Conservation (phyloP, 2,888 invertebrate genomes). For the Deilephila elpenor region DNA sequence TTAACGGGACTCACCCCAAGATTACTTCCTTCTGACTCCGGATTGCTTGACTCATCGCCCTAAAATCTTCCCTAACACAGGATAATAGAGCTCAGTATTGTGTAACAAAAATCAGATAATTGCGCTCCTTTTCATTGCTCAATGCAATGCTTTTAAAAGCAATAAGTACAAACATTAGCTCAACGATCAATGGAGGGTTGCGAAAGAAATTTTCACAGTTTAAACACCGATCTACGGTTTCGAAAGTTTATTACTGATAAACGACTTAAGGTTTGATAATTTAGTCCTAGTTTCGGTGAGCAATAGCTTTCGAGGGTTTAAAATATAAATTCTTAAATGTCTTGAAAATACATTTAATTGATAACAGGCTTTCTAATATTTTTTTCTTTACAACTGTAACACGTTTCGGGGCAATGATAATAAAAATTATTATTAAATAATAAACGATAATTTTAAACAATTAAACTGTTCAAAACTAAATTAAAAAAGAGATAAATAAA, state of each 20-base stretch:
- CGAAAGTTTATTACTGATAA: background rate
- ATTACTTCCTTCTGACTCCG: conserved; percentile 50
- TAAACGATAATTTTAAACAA: too few species aligned
- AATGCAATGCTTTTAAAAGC: conserved; percentile 31
- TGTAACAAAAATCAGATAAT: conserved; percentile 1
- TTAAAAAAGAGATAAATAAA: too few species aligned
- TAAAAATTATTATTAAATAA: too few species aligned
- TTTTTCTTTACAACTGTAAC: too few species aligned
- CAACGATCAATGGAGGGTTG: conserved; percentile 22
- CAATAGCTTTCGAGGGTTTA: too few species aligned
- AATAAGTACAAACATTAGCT: conserved; percentile 26
- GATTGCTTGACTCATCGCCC: background rate
- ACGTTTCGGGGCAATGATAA: too few species aligned
- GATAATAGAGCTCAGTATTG: conserved; percentile 34
- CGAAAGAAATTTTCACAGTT: conserved; percentile 21
- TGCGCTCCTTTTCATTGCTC: conserved; percentile 34
- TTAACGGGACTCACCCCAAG: conserved; percentile 53
- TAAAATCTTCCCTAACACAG: conserved; percentile 30
- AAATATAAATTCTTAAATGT: too few species aligned
- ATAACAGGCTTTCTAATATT: too few species aligned
- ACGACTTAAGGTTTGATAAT: background rate
- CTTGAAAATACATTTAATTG: too few species aligned
- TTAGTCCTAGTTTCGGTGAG: too few species aligned
- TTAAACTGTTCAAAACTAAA: too few species aligned
- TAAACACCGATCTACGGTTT: conserved; percentile 3